A percentile compares a stretch with the other conserved stretches of the same genome.
Evolutionary conservation across 2,113 vertebrate species (phyloP).

Genomic region (Poicephalus gulielmi): DNA sequence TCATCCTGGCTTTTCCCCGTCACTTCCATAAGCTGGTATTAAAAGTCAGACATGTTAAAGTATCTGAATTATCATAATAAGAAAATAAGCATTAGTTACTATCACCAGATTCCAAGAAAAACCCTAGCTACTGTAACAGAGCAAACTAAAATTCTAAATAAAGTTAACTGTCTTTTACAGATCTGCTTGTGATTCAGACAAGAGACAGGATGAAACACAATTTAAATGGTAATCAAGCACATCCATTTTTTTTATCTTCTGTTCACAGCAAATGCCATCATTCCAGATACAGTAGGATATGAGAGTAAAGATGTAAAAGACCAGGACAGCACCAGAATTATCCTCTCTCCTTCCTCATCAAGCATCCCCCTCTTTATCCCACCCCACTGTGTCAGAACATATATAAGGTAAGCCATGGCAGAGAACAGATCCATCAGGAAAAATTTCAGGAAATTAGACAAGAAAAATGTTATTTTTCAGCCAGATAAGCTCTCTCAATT

Average conservation of each 20-base stretch:
- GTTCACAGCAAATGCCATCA: neutral
- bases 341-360: neutral
- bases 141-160: neutral
- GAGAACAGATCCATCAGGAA: neutral
- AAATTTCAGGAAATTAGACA: neutral
- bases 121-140: neutral
- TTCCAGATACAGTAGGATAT: neutral
- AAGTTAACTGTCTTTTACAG: neutral
- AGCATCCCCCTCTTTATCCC: neutral
- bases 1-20: constrained; percentile 88
- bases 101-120: neutral
- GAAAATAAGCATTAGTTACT: neutral
- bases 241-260: neutral
- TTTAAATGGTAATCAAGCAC: neutral
- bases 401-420: neutral
- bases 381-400: neutral
- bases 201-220: neutral
- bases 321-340: neutral
- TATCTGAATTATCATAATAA: neutral
- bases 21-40: constrained; percentile 92
- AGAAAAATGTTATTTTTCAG: neutral
- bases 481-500: neutral
- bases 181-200: neutral
- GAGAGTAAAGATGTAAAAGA: neutral
- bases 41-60: constrained; percentile 33